phyloP scores from a whole-genome alignment of 2,888 invertebrate genomes.

The Falcaria lacertinaria region DNA sequence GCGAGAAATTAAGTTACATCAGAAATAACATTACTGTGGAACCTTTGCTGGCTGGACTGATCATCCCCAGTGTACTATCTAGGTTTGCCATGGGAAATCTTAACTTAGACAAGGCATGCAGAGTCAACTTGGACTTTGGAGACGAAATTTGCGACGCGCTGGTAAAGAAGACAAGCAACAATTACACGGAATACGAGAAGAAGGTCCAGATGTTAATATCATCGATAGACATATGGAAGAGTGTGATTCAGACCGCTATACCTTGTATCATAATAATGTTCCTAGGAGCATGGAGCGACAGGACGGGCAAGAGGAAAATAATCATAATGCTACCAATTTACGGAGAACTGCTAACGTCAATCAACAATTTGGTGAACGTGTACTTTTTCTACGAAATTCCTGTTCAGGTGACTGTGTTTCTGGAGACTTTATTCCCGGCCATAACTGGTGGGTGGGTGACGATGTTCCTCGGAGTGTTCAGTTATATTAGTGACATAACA shows the following conservation, averaged over 20 bases:
- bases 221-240: conserved; percentile 78
- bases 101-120: conserved; percentile 69
- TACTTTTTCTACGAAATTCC: conserved; percentile 80
- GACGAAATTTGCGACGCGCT: conserved; percentile 62
- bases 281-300: conserved; percentile 82
- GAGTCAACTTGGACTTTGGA: conserved; percentile 55
- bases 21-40: conserved; percentile 84
- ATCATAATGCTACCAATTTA: conserved; percentile 78
- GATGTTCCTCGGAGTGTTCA: conserved; percentile 80
- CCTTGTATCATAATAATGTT: conserved; percentile 80
- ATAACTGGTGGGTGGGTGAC: conserved; percentile 78
- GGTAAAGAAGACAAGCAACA: conserved; percentile 56
- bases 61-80: conserved; percentile 83
- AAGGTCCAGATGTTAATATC: conserved; percentile 80
- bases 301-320: conserved; percentile 77
- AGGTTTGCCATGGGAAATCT: conserved; percentile 82
- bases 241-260: conserved; percentile 74
- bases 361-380: conserved; percentile 75
- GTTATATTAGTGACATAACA: conserved; percentile 82
- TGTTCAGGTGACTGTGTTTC: conserved; percentile 72
- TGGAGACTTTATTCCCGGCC: conserved; percentile 75
- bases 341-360: conserved; percentile 73
- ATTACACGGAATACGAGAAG: conserved; percentile 81
- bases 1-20: conserved; percentile 49
- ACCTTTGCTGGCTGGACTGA: conserved; percentile 85